These are phyloP conservation scores for Acrossocheilus wenchowensis DNA, from an alignment of 2,797 vertebrate genomes.

Conservation along the genomic window DNA sequence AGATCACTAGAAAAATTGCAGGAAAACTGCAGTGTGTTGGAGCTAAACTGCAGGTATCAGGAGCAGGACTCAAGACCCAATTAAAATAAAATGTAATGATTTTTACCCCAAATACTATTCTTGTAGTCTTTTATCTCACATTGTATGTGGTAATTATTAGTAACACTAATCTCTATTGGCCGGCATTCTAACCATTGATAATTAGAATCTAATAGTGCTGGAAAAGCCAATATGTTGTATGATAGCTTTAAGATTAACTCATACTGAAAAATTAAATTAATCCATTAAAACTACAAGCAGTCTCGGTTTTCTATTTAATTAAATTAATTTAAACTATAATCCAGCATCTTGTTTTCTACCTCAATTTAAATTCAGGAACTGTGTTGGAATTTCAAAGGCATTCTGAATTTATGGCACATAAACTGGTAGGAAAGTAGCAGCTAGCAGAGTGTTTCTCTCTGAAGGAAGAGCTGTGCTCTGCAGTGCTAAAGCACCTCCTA, in stretches of 20 bases:
- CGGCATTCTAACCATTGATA: background rate
- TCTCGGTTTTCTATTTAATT: background rate
- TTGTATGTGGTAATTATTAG: background rate
- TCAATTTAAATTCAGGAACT: background rate
- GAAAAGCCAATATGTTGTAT: background rate
- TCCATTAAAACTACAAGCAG: background rate
- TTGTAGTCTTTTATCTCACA: background rate
- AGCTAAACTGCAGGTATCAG: background rate
- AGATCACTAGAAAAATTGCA: background rate
- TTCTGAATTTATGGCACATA: background rate
- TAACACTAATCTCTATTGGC: background rate
- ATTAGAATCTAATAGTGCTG: background rate
- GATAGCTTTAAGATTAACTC: background rate
- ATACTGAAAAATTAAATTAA: background rate
- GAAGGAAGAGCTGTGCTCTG: background rate
- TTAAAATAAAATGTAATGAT: background rate
- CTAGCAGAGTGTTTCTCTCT: background rate
- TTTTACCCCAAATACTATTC: background rate
- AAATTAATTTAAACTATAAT: background rate
- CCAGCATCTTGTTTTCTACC: background rate
- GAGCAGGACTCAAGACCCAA: background rate
- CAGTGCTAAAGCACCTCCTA: constrained; percentile 21
- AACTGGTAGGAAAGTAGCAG: background rate
- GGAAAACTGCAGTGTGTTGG: background rate
- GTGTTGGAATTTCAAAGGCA: background rate